A percentile compares a stretch with the other conserved stretches of the same genome.
phyloP scores from a whole-genome alignment of 2,888 invertebrate species.

The Crocallis elinguaria region DNA sequence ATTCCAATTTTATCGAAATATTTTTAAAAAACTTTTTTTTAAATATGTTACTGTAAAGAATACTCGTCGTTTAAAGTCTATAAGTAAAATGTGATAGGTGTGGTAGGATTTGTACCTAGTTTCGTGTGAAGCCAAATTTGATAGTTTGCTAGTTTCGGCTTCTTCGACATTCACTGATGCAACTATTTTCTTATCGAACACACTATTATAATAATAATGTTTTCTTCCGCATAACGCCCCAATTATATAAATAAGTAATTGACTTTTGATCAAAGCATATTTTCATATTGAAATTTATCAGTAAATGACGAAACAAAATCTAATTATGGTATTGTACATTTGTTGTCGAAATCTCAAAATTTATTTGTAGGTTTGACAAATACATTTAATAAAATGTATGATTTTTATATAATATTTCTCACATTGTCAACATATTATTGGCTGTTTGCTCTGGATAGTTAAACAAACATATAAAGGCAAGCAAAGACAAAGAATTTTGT shows the following conservation, averaged over 20 bases:
- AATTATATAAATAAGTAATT: no score
- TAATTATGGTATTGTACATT: neutral
- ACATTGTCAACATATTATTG: no score
- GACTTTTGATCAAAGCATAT: no score
- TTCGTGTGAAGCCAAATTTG: conserved; percentile 15
- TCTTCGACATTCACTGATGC: conserved; percentile 12
- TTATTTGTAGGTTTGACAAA: no score
- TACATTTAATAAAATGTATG: no score
- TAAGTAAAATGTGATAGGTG: conserved; percentile 24
- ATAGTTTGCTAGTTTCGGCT: conserved; percentile 12
- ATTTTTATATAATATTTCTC: no score
- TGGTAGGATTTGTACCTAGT: conserved; percentile 26
- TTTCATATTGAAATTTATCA: neutral
- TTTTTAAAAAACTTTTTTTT: neutral
- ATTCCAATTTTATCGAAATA: no score
- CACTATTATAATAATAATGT: no score
- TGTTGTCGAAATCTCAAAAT: conserved; percentile 8
- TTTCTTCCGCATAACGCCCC: conserved; percentile 7
- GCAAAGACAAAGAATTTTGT: no score
- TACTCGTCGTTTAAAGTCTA: neutral
- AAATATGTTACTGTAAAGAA: neutral
- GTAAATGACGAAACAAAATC: neutral
- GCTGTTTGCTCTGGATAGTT: no score
- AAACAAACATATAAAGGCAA: no score
- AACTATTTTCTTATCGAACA: neutral